Conservation (phyloP, 2,888 invertebrate species). For the Neoscelio sp. region DNA sequence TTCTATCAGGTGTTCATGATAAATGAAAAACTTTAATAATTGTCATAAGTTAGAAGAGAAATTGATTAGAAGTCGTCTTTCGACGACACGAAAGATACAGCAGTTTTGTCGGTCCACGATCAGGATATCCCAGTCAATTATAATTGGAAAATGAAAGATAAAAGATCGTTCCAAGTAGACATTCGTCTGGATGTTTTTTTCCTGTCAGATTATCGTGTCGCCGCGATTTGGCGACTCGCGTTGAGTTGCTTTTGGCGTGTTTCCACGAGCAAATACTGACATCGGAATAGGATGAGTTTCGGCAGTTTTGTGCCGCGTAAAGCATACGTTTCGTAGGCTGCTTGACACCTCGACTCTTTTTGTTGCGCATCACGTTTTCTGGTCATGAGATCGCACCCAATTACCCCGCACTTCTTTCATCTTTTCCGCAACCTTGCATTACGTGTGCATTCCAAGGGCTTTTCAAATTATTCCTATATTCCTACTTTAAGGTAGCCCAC, state of each 20-base stretch:
- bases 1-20: too few species aligned
- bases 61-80: too few species aligned
- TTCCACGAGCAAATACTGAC: constrained; percentile 2
- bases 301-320: neutral
- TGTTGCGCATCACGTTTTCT: neutral
- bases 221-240: neutral
- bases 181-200: constrained; percentile 3
- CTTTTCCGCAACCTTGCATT: too few species aligned
- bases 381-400: neutral
- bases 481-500: too few species aligned
- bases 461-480: too few species aligned
- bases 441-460: too few species aligned
- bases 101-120: too few species aligned
- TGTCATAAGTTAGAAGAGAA: too few species aligned
- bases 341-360: constrained; percentile 3
- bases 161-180: neutral
- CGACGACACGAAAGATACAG: too few species aligned
- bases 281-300: neutral
- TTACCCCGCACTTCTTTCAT: neutral
- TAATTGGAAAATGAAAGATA: too few species aligned
- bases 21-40: too few species aligned
- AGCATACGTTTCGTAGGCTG: neutral
- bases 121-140: too few species aligned
- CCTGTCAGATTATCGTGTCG: constrained; percentile 3
- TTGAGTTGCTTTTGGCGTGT: constrained; percentile 4